phyloP scores from a whole-genome alignment of 2,113 vertebrate genomes.

The Chaetodon auriga region DNA sequence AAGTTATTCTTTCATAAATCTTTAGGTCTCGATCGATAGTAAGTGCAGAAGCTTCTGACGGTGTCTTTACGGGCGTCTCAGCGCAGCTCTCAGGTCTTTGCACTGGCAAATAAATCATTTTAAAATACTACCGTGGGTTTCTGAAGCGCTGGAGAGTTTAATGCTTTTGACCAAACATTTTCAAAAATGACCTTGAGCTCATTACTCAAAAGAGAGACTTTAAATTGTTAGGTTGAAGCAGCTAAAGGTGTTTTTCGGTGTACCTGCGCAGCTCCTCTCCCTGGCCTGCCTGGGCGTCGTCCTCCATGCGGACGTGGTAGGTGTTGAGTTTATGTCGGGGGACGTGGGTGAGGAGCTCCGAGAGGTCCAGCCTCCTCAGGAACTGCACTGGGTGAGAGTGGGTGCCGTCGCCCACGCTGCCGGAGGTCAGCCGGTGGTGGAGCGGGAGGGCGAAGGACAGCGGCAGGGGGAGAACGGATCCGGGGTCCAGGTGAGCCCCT shows the following conservation, averaged over 20 bases:
- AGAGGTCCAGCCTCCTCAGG: constrained; percentile 95
- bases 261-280: constrained; percentile 94
- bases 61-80: too few species aligned
- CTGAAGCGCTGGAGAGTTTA: too few species aligned
- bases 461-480: constrained; percentile 77
- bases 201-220: neutral
- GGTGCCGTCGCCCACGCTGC: constrained; percentile 70
- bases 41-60: too few species aligned
- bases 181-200: too few species aligned
- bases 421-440: constrained; percentile 86
- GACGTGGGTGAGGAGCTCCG: constrained; percentile 95
- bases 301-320: constrained; percentile 99
- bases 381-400: constrained; percentile 91
- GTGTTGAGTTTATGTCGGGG: constrained; percentile 98
- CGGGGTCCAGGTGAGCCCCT: constrained; percentile 86
- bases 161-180: too few species aligned
- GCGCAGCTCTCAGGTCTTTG: too few species aligned
- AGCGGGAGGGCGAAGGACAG: constrained; percentile 82
- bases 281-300: constrained; percentile 96
- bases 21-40: too few species aligned
- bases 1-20: too few species aligned
- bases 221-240: neutral
- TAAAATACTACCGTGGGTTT: too few species aligned
- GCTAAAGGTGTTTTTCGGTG: neutral
- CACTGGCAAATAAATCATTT: too few species aligned